Evolutionary conservation across 2,797 vertebrate species (phyloP).

Genomic region (Sibirionetta formosa): DNA sequence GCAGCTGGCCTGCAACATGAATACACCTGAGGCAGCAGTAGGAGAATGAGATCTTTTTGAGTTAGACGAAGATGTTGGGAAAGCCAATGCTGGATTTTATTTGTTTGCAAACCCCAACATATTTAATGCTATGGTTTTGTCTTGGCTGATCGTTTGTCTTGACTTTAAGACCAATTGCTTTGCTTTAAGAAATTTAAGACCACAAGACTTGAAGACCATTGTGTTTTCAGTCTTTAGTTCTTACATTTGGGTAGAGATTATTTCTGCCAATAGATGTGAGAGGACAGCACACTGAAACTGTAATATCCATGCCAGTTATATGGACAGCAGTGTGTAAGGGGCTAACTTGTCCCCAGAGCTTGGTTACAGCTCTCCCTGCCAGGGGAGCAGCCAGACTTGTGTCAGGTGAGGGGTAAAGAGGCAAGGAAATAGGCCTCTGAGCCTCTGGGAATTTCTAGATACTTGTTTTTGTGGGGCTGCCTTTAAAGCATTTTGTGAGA

Average conservation of each 20-base stretch:
- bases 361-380: not conserved
- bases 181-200: not conserved
- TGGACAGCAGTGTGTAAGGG: accelerated
- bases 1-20: constrained; percentile 17
- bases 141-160: not conserved
- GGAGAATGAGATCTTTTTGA: not conserved
- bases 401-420: not conserved
- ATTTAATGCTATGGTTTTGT: not conserved
- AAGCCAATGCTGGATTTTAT: not conserved
- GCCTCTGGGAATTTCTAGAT: not conserved
- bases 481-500: not conserved
- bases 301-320: accelerated
- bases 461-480: not conserved
- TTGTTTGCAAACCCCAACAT: not conserved
- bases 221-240: not conserved
- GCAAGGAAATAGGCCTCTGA: not conserved
- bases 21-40: constrained; percentile 40
- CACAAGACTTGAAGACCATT: not conserved
- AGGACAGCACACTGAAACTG: not conserved
- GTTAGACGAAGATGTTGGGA: not conserved
- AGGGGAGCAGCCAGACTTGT: not conserved
- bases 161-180: not conserved
- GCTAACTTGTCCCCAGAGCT: not conserved
- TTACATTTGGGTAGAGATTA: not conserved
- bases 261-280: not conserved